phyloP scores from a whole-genome alignment of 1,140 invertebrate species.

The Medauroidea extradentata region DNA sequence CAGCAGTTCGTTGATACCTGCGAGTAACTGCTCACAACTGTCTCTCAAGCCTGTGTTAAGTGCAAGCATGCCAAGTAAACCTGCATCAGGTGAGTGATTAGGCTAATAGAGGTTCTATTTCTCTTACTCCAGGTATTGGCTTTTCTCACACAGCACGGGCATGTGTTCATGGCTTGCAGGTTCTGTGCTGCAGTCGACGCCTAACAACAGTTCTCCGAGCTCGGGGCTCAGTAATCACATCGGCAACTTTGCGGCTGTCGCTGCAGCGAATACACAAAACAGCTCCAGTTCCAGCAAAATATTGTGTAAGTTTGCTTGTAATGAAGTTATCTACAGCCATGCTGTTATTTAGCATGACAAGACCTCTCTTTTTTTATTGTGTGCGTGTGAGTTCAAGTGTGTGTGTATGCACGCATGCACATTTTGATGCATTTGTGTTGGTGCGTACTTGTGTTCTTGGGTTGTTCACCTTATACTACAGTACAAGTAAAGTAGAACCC shows the following conservation, averaged over 20 bases:
- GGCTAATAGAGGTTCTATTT: too few species aligned
- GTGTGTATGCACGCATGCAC: too few species aligned
- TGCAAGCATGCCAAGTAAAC: conserved; percentile 28
- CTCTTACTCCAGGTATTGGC: too few species aligned
- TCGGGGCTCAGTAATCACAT: conserved; percentile 51
- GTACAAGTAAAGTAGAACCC: too few species aligned
- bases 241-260: conserved; percentile 59
- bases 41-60: conserved; percentile 20
- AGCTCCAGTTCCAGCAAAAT: conserved; percentile 48
- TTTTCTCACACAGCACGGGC: too few species aligned
- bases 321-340: too few species aligned
- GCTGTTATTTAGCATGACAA: too few species aligned
- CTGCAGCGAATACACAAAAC: conserved; percentile 50
- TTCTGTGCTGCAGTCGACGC: conserved; percentile 38
- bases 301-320: conserved; percentile 46
- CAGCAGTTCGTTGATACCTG: conserved; percentile 39
- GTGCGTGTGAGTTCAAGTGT: too few species aligned
- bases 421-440: too few species aligned
- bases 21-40: conserved; percentile 20
- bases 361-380: too few species aligned
- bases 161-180: conserved; percentile 11
- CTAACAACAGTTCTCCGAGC: conserved; percentile 55
- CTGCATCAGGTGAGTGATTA: conserved; percentile 28
- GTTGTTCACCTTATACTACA: too few species aligned
- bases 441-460: too few species aligned